phyloP scores from a whole-genome alignment of 2,888 invertebrate genomes.

The Acrobasis consociella region DNA sequence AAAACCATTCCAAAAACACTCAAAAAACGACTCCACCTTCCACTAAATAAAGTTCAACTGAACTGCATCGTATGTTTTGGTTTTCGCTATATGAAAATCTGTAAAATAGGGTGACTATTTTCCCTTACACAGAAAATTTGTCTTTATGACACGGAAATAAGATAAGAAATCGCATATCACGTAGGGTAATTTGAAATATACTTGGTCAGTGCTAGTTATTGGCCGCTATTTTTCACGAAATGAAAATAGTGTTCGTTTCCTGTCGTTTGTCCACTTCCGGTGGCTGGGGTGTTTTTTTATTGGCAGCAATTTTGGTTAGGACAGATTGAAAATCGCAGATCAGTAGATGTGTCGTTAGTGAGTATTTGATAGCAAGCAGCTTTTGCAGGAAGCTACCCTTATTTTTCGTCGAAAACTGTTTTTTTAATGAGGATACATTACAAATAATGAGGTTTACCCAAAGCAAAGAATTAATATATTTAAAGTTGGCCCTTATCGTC shows the following conservation, averaged over 20 bases:
- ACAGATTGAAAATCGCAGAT: conserved; percentile 15
- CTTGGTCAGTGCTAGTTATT: conserved; percentile 43
- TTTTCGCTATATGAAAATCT: conserved; percentile 30
- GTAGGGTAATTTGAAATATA: conserved; percentile 22
- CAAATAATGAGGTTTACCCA: no score
- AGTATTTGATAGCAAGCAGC: not conserved
- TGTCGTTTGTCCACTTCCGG: conserved; percentile 46
- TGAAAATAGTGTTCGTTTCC: conserved; percentile 54
- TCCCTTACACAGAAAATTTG: conserved; percentile 22
- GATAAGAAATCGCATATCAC: conserved; percentile 13
- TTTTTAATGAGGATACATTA: no score
- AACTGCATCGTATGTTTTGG: conserved; percentile 18
- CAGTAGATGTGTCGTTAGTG: not conserved
- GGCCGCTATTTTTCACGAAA: conserved; percentile 62
- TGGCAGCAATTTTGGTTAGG: conserved; percentile 39
- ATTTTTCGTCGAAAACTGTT: not conserved
- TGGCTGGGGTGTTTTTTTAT: conserved; percentile 43
- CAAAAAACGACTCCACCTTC: conserved; percentile 25
- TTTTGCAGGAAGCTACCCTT: not conserved
- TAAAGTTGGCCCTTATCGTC: no score
- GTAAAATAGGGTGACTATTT: conserved; percentile 25
- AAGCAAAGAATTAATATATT: no score
- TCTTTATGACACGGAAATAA: conserved; percentile 17
- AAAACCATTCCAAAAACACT: conserved; percentile 25
- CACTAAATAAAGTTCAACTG: conserved; percentile 18